Evolutionary conservation across 2,888 invertebrate genomes (phyloP).

Genomic region (Lypha dubia): DNA sequence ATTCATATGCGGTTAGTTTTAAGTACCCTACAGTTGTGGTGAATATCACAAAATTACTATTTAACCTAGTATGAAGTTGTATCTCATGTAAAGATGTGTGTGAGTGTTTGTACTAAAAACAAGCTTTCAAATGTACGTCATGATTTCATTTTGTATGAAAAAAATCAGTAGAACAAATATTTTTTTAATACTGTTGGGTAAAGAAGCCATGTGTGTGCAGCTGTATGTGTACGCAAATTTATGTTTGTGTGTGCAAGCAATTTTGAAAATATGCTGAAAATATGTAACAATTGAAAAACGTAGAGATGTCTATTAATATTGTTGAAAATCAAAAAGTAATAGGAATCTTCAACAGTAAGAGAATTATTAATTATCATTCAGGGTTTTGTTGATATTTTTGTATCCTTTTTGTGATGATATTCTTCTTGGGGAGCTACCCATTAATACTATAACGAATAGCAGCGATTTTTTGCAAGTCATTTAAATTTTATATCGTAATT

Average conservation of each 20-base stretch:
- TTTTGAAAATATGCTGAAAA: background rate
- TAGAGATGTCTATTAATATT: conserved; percentile 18
- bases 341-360: background rate
- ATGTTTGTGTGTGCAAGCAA: too few relatives aligned
- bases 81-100: background rate
- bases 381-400: too few relatives aligned
- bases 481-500: too few relatives aligned
- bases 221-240: background rate
- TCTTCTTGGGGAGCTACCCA: too few relatives aligned
- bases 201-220: background rate
- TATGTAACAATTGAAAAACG: conserved; percentile 19
- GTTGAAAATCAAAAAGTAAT: conserved; percentile 20
- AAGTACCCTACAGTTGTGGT: background rate
- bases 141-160: too few relatives aligned
- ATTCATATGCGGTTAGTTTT: background rate
- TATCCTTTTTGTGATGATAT: too few relatives aligned
- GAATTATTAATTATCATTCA: background rate
- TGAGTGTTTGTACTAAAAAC: too few relatives aligned
- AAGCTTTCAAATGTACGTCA: too few relatives aligned
- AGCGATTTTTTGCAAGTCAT: too few relatives aligned
- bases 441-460: too few relatives aligned
- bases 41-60: background rate
- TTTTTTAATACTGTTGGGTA: too few relatives aligned
- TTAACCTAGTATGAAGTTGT: background rate
- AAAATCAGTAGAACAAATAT: too few relatives aligned